A percentile compares a stretch with the other conserved stretches of the same genome.
Evolutionary conservation across 2,888 invertebrate species (phyloP).

Genomic region (Drosophila meridiana): DNA sequence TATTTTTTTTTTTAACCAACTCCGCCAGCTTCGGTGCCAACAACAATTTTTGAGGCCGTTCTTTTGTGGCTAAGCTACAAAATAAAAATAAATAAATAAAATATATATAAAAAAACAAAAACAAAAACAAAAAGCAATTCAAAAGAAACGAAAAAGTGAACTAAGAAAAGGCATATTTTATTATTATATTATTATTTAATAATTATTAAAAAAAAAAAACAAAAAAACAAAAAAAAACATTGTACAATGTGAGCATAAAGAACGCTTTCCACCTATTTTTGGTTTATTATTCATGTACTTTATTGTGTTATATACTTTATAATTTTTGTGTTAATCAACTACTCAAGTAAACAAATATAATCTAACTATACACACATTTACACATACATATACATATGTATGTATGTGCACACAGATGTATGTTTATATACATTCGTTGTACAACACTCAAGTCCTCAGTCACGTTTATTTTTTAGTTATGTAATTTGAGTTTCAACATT

Average conservation of each 20-base stretch:
- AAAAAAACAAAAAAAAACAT: slow-evolving; percentile 23
- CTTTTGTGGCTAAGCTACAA: slow-evolving; percentile 57
- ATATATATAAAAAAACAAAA: not conserved
- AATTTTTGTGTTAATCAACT: slow-evolving; percentile 38
- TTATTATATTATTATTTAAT: slow-evolving; percentile 44
- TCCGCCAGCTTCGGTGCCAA: slow-evolving; percentile 49
- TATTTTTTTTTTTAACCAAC: slow-evolving; percentile 19
- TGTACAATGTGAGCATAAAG: slow-evolving; percentile 62
- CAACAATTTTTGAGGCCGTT: slow-evolving; percentile 36
- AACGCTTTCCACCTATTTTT: slow-evolving; percentile 70
- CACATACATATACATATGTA: slow-evolving; percentile 1
- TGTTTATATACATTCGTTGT: slow-evolving; percentile 42
- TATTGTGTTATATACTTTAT: slow-evolving; percentile 58
- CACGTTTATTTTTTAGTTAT: slow-evolving; percentile 36
- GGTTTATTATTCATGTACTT: slow-evolving; percentile 51
- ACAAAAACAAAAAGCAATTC: slow-evolving; percentile 24
- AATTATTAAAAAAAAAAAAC: slow-evolving; percentile 3
- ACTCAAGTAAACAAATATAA: slow-evolving; percentile 20
- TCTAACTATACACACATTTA: slow-evolving; percentile 12
- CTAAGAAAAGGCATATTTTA: slow-evolving; percentile 57
- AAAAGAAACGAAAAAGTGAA: slow-evolving; percentile 31
- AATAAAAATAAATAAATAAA: not conserved
- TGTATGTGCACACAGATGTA: slow-evolving; percentile 10
- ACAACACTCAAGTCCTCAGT: slow-evolving; percentile 52
- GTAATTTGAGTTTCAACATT: slow-evolving; percentile 27